Evolutionary conservation across 2,113 vertebrate genomes (phyloP).

Genomic region (Tautogolabrus adspersus): DNA sequence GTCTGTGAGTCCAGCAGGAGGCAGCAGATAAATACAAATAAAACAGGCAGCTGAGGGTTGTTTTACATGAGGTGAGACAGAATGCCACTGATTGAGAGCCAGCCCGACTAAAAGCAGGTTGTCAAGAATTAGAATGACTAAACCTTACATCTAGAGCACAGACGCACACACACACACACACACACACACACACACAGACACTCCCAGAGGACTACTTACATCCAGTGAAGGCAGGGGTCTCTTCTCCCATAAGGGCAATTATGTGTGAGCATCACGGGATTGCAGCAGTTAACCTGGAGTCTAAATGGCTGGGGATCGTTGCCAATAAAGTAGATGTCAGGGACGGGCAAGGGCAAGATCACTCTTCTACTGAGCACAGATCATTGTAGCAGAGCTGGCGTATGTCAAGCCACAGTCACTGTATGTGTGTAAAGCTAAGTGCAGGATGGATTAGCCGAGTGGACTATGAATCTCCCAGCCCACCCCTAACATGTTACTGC

Average conservation of each 20-base stretch:
- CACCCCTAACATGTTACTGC: constrained; percentile 2
- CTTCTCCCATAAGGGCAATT: constrained; percentile 48
- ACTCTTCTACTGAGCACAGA: constrained; percentile 20
- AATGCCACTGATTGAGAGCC: constrained; percentile 4
- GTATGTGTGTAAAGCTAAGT: constrained; percentile 37
- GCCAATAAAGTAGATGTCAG: constrained; percentile 62
- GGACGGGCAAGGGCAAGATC: constrained; percentile 59
- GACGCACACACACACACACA: neutral
- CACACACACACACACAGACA: neutral
- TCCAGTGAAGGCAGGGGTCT: constrained; percentile 32
- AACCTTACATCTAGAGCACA: neutral
- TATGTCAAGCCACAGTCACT: constrained; percentile 40
- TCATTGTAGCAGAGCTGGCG: constrained; percentile 29
- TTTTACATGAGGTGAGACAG: constrained; percentile 15
- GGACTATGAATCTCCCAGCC: constrained; percentile 46
- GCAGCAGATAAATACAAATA: constrained; percentile 45
- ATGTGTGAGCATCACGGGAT: constrained; percentile 23
- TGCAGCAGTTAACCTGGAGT: constrained; percentile 57
- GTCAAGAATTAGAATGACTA: constrained; percentile 31
- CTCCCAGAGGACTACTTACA: constrained; percentile 36
- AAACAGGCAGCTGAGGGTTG: neutral
- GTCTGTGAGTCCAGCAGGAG: constrained; percentile 59
- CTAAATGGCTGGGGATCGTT: constrained; percentile 47
- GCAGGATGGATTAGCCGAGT: constrained; percentile 54
- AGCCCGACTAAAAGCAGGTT: constrained; percentile 10